Conservation (phyloP, 2,888 invertebrate species). For the Congeria kusceri region DNA sequence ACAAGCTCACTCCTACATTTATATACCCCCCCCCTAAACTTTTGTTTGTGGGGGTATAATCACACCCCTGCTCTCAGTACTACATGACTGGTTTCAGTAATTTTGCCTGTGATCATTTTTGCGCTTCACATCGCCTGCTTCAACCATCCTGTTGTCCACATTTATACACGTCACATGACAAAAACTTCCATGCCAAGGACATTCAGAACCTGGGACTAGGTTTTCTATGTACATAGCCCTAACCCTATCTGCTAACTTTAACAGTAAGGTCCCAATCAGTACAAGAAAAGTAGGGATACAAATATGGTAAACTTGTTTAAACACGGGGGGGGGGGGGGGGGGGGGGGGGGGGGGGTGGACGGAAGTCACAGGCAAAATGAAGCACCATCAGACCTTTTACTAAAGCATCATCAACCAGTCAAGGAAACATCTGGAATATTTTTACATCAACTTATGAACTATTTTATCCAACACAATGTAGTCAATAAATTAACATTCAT, state of each 20-base stretch:
- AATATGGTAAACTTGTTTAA: too few species aligned
- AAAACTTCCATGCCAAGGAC: too few species aligned
- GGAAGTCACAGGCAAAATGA: conserved; percentile 12
- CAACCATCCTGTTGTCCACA: conserved; percentile 19
- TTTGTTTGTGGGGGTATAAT: too few species aligned
- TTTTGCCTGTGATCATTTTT: conserved; percentile 39
- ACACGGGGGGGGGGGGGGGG: too few species aligned
- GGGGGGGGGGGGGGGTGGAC: too few species aligned
- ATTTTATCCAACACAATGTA: too few species aligned
- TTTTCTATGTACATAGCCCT: background rate
- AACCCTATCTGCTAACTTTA: background rate
- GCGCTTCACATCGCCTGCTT: background rate
- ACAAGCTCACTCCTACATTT: too few species aligned
- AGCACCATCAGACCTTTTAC: conserved; percentile 65
- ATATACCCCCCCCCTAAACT: too few species aligned
- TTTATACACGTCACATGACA: too few species aligned
- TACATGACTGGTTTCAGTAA: conserved; percentile 56
- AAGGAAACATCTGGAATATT: background rate
- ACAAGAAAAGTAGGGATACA: background rate
- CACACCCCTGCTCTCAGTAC: too few species aligned
- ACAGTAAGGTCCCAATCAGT: background rate
- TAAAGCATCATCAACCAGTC: conserved; percentile 61
- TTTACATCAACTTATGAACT: too few species aligned
- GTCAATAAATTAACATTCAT: too few species aligned
- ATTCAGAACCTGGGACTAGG: background rate